Percentiles rank a stretch among this genome's conserved stretches.
Evolutionary conservation across 2,888 invertebrate species (phyloP).

Genomic region (Scaptomyza tumidula): DNA sequence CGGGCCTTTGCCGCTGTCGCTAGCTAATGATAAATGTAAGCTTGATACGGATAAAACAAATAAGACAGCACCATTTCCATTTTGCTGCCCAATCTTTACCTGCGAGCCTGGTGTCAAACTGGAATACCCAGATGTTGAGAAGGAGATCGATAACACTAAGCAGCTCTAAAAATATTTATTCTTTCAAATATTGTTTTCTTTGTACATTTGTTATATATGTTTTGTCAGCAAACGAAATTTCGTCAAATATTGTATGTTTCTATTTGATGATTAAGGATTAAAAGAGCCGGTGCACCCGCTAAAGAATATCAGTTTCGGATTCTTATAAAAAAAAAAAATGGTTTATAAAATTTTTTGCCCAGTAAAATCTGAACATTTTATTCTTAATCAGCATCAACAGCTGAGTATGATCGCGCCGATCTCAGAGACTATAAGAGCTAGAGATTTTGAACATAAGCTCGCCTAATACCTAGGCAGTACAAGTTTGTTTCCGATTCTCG

Average conservation of each 20-base stretch:
- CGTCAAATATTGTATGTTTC: neutral
- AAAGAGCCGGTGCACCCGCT: neutral
- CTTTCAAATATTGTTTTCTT: neutral
- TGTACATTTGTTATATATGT: slow-evolving; percentile 5
- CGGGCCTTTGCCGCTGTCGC: slow-evolving; percentile 91
- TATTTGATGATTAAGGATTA: neutral
- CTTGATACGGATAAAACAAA: slow-evolving; percentile 93
- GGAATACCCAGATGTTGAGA: slow-evolving; percentile 92
- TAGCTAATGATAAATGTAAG: slow-evolving; percentile 94
- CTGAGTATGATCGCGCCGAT: too few relatives aligned
- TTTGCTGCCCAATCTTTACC: slow-evolving; percentile 93
- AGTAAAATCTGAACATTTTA: too few relatives aligned
- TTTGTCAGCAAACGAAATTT: neutral
- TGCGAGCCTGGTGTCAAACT: slow-evolving; percentile 94
- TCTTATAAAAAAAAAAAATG: too few relatives aligned
- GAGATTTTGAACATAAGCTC: too few relatives aligned
- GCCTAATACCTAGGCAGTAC: too few relatives aligned
- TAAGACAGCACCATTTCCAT: slow-evolving; percentile 94
- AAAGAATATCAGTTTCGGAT: neutral
- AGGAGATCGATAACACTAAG: slow-evolving; percentile 83
- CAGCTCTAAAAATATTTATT: neutral
- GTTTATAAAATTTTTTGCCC: too few relatives aligned
- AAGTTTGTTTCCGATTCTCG: too few relatives aligned
- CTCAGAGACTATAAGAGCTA: too few relatives aligned
- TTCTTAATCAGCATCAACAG: too few relatives aligned